Conservation (phyloP, 2,113 vertebrate genomes). For the Galbula dea region DNA sequence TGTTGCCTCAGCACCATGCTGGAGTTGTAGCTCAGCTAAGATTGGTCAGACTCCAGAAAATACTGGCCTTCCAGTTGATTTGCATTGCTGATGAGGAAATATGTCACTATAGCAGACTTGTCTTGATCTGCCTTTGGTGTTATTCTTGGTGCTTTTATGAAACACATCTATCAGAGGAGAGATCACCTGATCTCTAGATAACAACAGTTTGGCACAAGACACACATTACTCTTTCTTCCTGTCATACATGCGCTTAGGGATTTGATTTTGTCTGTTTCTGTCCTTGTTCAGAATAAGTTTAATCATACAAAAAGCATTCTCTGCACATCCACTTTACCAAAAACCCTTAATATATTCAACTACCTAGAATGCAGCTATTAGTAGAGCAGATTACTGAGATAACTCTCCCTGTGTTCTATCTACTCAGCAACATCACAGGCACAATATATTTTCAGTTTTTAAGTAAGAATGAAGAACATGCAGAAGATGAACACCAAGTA, state of each 20-base stretch:
- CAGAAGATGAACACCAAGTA: neutral
- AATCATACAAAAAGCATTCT: neutral
- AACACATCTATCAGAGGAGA: constrained; percentile 20
- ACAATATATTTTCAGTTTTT: neutral
- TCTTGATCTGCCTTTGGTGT: constrained; percentile 37
- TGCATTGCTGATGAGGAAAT: constrained; percentile 39
- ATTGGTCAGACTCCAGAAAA: neutral
- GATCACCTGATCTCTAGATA: constrained; percentile 31
- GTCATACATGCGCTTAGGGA: neutral
- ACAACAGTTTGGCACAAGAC: constrained; percentile 24
- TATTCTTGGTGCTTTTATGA: constrained; percentile 30
- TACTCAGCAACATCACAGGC: neutral
- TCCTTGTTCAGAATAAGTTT: neutral
- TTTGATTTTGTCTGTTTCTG: neutral
- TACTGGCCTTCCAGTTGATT: constrained; percentile 1
- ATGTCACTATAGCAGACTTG: constrained; percentile 2
- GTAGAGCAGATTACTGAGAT: neutral
- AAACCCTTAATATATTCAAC: neutral
- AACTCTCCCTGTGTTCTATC: neutral
- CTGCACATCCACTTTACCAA: neutral
- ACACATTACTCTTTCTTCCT: neutral
- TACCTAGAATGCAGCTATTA: neutral
- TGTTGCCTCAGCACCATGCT: neutral
- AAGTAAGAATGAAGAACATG: neutral
- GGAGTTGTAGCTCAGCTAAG: neutral